These are phyloP conservation scores for Noctilio leporinus DNA, from an alignment of 2,113 vertebrate genomes.

Conservation along the genomic window DNA sequence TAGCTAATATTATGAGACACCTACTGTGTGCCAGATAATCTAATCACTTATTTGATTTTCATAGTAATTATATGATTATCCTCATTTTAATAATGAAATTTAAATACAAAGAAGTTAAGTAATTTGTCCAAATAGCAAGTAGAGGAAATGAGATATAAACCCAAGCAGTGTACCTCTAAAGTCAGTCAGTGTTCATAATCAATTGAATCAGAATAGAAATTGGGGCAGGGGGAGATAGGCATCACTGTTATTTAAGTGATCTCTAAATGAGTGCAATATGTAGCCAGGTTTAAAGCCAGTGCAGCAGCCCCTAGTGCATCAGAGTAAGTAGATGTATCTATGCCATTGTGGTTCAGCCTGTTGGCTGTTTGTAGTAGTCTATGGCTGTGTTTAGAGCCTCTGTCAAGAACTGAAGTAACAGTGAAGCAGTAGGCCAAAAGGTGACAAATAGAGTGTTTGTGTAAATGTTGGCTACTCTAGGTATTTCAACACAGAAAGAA, in stretches of 20 bases:
- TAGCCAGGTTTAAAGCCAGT: not conserved
- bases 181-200: not conserved
- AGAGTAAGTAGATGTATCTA: not conserved
- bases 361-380: not conserved
- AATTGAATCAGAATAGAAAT: not conserved
- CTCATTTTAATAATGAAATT: slow-evolving; percentile 10
- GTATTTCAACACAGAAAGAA: slow-evolving; percentile 2
- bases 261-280: not conserved
- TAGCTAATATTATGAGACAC: not conserved
- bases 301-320: not conserved
- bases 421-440: not conserved
- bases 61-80: not conserved
- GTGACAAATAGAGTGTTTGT: not conserved
- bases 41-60: slow-evolving; percentile 17
- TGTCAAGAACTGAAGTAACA: not conserved
- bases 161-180: not conserved
- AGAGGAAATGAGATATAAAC: not conserved
- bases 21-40: not conserved
- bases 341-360: not conserved
- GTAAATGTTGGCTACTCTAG: slow-evolving; percentile 3
- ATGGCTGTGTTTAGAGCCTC: not conserved
- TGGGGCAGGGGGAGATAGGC: no score
- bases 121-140: slow-evolving; percentile 15
- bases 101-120: not conserved
- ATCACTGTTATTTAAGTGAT: not conserved